Conservation (phyloP, 2,113 vertebrate species). For the Meleagris gallopavo region DNA sequence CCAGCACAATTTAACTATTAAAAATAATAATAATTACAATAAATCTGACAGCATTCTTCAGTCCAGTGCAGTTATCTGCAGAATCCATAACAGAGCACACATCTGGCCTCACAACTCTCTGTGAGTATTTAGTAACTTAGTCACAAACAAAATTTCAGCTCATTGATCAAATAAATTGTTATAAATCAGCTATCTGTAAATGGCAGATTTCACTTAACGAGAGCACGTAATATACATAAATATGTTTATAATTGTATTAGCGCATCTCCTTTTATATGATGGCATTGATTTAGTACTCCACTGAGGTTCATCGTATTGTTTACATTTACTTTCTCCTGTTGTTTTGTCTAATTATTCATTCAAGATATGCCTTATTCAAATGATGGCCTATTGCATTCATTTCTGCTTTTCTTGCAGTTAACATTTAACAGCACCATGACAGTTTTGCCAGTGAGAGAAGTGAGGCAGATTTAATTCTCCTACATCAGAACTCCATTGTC, state of each 20-base stretch:
- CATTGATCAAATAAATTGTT: neutral
- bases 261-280: neutral
- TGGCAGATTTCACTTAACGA: neutral
- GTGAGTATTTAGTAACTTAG: neutral
- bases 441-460: constrained; percentile 7
- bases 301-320: neutral
- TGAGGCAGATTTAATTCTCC: neutral
- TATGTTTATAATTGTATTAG: neutral
- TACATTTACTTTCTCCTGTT: constrained; percentile 24
- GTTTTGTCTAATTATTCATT: constrained; percentile 34
- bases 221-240: neutral
- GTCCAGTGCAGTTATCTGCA: neutral
- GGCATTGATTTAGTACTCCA: neutral
- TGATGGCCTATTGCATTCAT: constrained; percentile 24
- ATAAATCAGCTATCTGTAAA: neutral
- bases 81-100: neutral
- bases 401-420: constrained; percentile 14
- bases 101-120: neutral
- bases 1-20: neutral
- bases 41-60: neutral
- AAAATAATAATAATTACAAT: neutral
- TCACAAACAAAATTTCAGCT: neutral
- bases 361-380: constrained; percentile 24
- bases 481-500: neutral
- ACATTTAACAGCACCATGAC: neutral